A percentile compares a stretch with the other conserved stretches of the same genome.
phyloP scores from a whole-genome alignment of 1,140 invertebrate genomes.

The Brachionus sp. region DNA sequence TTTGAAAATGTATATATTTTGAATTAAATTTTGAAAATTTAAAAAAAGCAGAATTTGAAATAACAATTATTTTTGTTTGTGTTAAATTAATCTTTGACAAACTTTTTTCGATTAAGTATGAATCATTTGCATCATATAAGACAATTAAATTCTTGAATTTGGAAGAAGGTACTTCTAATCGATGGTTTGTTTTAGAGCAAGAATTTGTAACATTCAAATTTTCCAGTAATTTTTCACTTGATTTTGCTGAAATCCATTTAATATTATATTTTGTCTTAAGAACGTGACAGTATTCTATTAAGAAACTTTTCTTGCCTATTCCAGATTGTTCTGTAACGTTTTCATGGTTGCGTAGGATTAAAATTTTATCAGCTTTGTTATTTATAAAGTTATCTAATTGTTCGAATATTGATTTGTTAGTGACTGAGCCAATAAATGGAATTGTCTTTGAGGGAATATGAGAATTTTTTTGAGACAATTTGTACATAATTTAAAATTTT shows the following conservation, averaged over 20 bases:
- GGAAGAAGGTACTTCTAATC: background rate
- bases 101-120: background rate
- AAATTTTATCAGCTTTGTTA: background rate
- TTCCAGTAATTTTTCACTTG: background rate
- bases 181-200: background rate
- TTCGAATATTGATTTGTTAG: background rate
- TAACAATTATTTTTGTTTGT: background rate
- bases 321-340: background rate
- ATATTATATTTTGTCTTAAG: background rate
- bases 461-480: background rate
- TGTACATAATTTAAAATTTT: background rate
- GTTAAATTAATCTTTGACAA: background rate
- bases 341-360: background rate
- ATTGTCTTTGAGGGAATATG: background rate
- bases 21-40: background rate
- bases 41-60: background rate
- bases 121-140: background rate
- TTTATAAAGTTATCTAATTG: background rate
- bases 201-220: background rate
- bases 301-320: background rate
- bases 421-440: background rate
- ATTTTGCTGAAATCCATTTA: slow-evolving; percentile 7
- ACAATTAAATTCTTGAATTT: background rate
- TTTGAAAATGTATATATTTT: background rate
- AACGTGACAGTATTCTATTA: background rate